Conservation (phyloP, 2,113 vertebrate genomes). For the Platichthys stellatus region DNA sequence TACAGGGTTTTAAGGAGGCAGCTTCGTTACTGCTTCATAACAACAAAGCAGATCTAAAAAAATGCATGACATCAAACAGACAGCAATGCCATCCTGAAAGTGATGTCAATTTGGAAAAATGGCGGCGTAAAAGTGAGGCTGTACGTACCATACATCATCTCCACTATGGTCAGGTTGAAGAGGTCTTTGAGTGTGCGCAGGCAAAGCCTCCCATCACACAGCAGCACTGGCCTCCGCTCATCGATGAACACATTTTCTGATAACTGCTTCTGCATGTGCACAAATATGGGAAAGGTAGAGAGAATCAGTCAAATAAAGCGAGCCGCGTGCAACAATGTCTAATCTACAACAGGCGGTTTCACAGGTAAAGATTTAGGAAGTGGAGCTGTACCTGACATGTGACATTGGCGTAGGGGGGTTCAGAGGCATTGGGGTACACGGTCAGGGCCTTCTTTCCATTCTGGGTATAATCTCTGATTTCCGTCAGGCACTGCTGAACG, state of each 20-base stretch:
- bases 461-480: conserved; percentile 85
- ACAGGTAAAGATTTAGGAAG: background rate
- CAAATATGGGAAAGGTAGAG: background rate
- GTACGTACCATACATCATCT: conserved; percentile 93
- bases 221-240: conserved; percentile 86
- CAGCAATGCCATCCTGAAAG: background rate
- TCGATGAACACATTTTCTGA: conserved; percentile 84
- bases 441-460: conserved; percentile 80
- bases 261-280: conserved; percentile 83
- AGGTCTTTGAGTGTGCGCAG: conserved; percentile 86
- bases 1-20: background rate
- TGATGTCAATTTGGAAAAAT: background rate
- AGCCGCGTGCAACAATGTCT: background rate
- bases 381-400: conserved; percentile 89
- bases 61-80: background rate
- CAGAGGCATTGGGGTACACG: conserved; percentile 83
- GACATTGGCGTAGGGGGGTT: conserved; percentile 88
- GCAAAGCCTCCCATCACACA: conserved; percentile 90
- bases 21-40: background rate
- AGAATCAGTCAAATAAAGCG: background rate
- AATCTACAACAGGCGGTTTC: background rate
- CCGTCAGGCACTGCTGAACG: conserved; percentile 84
- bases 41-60: background rate
- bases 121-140: background rate
- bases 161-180: conserved; percentile 87